Conservation (phyloP, 2,113 vertebrate genomes). For the Ammodytes marinus region DNA sequence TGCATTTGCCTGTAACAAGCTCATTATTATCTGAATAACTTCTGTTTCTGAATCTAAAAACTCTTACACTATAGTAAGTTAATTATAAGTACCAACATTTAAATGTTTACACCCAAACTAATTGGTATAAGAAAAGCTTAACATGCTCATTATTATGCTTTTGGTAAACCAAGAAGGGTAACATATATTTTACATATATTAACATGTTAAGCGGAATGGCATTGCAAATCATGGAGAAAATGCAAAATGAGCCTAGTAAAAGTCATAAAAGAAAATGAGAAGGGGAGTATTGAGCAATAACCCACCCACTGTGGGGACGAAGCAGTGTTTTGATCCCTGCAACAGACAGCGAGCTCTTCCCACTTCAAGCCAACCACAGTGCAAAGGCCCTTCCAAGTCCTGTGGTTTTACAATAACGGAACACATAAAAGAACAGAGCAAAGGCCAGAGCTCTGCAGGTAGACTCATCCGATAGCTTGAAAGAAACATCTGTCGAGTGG, state of each 20-base stretch:
- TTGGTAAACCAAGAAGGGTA: background rate
- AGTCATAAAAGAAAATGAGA: background rate
- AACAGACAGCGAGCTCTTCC: background rate
- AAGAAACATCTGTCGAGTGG: constrained; percentile 62
- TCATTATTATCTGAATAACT: background rate
- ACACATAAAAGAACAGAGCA: constrained; percentile 1
- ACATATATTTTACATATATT: too few species aligned
- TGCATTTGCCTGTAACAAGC: background rate
- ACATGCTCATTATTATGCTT: background rate
- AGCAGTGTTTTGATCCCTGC: constrained; percentile 4
- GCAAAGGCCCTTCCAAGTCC: constrained; percentile 6
- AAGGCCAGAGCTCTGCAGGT: constrained; percentile 37
- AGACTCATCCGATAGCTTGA: constrained; percentile 37
- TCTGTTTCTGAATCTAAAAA: constrained; percentile 5
- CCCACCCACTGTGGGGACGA: background rate
- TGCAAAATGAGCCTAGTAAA: background rate
- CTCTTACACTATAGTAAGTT: background rate
- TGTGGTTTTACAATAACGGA: constrained; percentile 20
- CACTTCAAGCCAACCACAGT: background rate
- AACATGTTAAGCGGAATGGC: too few species aligned
- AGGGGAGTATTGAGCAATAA: background rate
- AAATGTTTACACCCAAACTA: background rate
- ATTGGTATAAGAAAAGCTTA: background rate
- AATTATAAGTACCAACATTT: background rate
- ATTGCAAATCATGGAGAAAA: background rate